A percentile compares a stretch with the other conserved stretches of the same genome.
Evolutionary conservation across 1,140 invertebrate genomes (phyloP).

Genomic region (Vollenhovia emeryi): DNA sequence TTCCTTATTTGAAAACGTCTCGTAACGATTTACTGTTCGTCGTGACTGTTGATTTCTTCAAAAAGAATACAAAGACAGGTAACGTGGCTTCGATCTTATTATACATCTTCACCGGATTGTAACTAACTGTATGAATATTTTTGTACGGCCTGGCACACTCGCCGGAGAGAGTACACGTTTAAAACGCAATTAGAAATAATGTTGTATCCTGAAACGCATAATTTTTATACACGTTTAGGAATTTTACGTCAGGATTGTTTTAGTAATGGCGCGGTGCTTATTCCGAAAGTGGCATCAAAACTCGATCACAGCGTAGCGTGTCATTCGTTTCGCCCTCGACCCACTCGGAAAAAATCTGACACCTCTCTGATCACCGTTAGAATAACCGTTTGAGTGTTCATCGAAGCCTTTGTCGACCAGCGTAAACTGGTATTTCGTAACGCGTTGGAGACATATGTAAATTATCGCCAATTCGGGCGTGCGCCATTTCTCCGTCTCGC

Average conservation of each 20-base stretch:
- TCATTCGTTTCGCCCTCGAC: slow-evolving; percentile 33
- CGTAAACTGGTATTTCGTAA: slow-evolving; percentile 25
- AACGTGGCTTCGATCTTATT: no score
- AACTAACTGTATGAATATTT: background rate
- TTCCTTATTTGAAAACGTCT: background rate
- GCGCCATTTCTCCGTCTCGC: slow-evolving; percentile 19
- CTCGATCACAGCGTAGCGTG: background rate
- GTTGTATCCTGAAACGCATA: background rate
- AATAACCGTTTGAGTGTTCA: slow-evolving; percentile 40
- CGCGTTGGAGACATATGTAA: slow-evolving; percentile 7
- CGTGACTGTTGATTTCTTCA: no score
- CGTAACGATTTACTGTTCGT: no score
- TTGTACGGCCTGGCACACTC: background rate
- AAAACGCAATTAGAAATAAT: background rate
- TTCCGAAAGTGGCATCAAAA: background rate
- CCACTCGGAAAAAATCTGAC: slow-evolving; percentile 45
- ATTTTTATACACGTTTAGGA: background rate
- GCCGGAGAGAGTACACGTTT: background rate
- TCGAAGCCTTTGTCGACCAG: slow-evolving; percentile 13
- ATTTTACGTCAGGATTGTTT: background rate
- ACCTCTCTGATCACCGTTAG: slow-evolving; percentile 53
- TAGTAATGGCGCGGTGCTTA: background rate
- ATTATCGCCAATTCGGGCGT: slow-evolving; percentile 12
- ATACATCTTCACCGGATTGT: no score
- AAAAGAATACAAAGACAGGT: no score